phyloP scores from a whole-genome alignment of 2,888 invertebrate genomes.

The Pyrocoelia pectoralis region DNA sequence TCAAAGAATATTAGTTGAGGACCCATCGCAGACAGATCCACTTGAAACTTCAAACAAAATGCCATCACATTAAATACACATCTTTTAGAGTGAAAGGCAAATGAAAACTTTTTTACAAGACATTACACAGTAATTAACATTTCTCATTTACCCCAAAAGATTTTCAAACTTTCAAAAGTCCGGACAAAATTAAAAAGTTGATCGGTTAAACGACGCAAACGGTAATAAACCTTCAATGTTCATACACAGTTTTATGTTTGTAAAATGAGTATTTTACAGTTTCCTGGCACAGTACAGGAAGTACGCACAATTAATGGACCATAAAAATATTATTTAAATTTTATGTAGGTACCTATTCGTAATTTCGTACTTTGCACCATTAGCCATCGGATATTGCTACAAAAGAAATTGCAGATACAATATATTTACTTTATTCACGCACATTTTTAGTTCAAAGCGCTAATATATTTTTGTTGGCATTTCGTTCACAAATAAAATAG shows the following conservation, averaged over 20 bases:
- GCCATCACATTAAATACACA: conserved; percentile 24
- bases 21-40: conserved; percentile 24
- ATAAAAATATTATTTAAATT: neutral
- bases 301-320: conserved; percentile 36
- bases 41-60: conserved; percentile 24
- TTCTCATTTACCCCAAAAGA: neutral
- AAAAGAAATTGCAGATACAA: neutral
- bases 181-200: too few relatives aligned
- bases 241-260: conserved; percentile 21
- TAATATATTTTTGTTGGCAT: neutral
- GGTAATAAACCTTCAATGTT: conserved; percentile 22
- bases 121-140: neutral
- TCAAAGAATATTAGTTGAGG: conserved; percentile 27
- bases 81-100: conserved; percentile 15
- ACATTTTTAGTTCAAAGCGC: neutral
- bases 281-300: conserved; percentile 36
- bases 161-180: too few relatives aligned
- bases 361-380: neutral
- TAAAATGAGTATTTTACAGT: conserved; percentile 20
- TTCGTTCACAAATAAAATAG: neutral
- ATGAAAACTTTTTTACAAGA: conserved; percentile 1
- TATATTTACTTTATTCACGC: neutral
- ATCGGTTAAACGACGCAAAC: conserved; percentile 5
- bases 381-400: neutral
- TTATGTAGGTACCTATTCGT: neutral